Conservation (phyloP, 2,113 vertebrate genomes). For the Clarias batrachus region DNA sequence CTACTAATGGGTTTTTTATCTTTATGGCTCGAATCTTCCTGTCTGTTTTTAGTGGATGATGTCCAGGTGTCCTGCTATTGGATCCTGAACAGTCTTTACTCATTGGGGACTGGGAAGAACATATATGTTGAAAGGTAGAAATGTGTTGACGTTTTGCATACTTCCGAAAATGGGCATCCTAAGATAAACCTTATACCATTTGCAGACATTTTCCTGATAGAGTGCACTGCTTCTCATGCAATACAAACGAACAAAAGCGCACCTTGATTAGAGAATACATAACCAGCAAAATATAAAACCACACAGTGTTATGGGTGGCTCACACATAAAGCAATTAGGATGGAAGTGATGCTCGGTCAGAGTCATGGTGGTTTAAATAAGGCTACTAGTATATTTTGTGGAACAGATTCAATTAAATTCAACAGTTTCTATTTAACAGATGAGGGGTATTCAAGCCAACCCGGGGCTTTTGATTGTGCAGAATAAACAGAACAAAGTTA, state of each 20-base stretch:
- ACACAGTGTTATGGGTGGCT: background rate
- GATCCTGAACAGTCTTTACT: conserved; percentile 92
- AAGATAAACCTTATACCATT: background rate
- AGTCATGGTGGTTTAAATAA: background rate
- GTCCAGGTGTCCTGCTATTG: conserved; percentile 96
- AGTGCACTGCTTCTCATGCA: background rate
- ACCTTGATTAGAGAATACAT: background rate
- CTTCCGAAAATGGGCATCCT: background rate
- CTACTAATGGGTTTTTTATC: background rate
- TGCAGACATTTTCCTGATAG: background rate
- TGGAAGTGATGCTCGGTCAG: background rate
- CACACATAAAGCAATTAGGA: background rate
- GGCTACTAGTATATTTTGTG: background rate
- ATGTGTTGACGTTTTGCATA: background rate
- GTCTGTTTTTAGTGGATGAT: conserved; percentile 82
- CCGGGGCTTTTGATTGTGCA: no score
- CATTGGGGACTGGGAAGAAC: conserved; percentile 96
- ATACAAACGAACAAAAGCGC: background rate
- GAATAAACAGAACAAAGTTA: no score
- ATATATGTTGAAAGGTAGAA: conserved; percentile 98
- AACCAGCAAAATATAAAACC: background rate
- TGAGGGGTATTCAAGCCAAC: no score
- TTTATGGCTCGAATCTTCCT: conserved; percentile 27
- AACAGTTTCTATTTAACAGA: background rate
- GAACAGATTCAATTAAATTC: background rate